Base-by-base conservation (phyloP, 1,140 invertebrate genomes). In the Lepidurus couesii region DNA sequence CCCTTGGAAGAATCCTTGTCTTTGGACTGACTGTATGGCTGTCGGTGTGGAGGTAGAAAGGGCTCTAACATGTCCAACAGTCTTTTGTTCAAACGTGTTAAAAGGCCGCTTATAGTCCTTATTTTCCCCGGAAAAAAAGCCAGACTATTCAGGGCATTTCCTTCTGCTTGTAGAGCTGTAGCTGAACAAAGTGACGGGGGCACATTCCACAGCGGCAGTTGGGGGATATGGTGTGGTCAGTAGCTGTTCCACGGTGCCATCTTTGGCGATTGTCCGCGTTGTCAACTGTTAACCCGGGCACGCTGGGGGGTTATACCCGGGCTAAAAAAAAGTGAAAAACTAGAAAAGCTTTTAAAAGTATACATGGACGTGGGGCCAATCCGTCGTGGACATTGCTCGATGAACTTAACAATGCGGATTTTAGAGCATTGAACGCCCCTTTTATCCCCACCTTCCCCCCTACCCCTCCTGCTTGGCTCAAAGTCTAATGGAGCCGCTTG, bases 401-500 rank as follows among this genome's bases (percentile, higher is more conserved):
- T 65, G 53, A 65, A 65, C 53, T 65, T 65, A 9, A 65, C 53
- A 65, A 16, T 65, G 21, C 53, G 21, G 53, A 65, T 65, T 65
- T 65, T 13, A 21, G 53, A 65, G 6, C 53, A 65, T 65, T 65
- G n/a, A 65, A 65, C 53, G 53, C 53, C 53, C 21, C 53, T 65
- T 65, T 65, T 7, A 7, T 65, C 53, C 21, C 53, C 53, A n/a
- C 53, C 53, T 21, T 16, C 45, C 45, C 21, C 13, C 53, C 53
- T 21, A 21, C 53, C 53, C 53, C 53, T 65, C 53, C 21, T 65
- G 16, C 53, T 65, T 65, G 16, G 53, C 53, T 65, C 53, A 13
- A 65, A 65, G 53, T 65, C 53, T 65, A 65, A 65, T 65, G 53
- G 53, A 65, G 53, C 53, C 53, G 53, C 53, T 65, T 65, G 53